Base-by-base conservation (phyloP, 2,113 vertebrate species). In the Takifugu flavidus region DNA sequence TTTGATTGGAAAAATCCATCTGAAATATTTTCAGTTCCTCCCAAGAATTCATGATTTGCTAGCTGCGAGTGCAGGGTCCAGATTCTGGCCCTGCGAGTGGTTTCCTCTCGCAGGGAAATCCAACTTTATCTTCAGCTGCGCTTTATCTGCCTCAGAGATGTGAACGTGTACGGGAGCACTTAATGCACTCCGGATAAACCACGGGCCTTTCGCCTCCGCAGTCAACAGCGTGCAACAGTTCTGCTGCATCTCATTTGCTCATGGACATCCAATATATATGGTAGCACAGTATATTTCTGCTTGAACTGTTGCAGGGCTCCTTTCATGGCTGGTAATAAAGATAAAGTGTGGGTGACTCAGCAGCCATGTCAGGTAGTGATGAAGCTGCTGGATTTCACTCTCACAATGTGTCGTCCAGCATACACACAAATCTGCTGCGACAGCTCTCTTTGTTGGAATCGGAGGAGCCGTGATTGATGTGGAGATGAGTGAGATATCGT, bases 401-500 rank as follows among this genome's bases (percentile, higher is more conserved):
- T 39, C 34, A 34, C 31, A 34, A 34, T 7, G 31, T 34, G 31
- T 34, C 31, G 31, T 29, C 28, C 28, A 29, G 28, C 28, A 29
- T 5, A 29, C 4, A 10, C 34, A 8, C 8, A 39, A 49, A 52
- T 70, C 52, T 59, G 62, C 67, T 71, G 58, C 63, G 56, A 77
- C 51, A 56, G 53, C 53, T 46, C 56, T 66, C 61, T 49, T 63
- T 57, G 43, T 44, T 61, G 70, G 63, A 51, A 59, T 62, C 42
- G 15, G 31, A 47, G 49, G 55, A 57, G 54, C 69, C 25, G 12
- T 13, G 25, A 56, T 57, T 59, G 56, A 49, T 6, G 27, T 25
- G 59, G 50, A 72, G 59, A 59, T 13, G 45, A 59, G 55, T 63
- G 51, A 79, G 53, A 70, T 65, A 56, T 46, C 52, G 59, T 59